Evolutionary conservation across 1,140 invertebrate genomes (phyloP), one percentile per base, ranked within the genome.

Genomic region (Conus betulinus): DNA sequence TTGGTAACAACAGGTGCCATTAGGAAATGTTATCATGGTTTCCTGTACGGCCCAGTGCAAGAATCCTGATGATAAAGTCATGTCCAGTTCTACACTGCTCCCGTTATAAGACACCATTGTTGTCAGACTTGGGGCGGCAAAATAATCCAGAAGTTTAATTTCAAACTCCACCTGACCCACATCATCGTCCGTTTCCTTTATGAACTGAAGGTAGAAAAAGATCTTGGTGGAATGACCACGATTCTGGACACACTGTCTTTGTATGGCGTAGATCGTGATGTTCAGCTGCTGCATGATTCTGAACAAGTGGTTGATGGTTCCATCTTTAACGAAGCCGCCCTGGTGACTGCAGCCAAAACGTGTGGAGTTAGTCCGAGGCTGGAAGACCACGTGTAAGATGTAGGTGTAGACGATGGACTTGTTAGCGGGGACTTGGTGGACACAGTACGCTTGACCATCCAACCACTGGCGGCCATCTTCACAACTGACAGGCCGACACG

Each of bases 401-500:
- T 81, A 81, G 17, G 39, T 23, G 5, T 23, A 53, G 17, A 81
- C 51, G 79, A 23, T 53, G 79, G 39, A 23, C 11, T 7, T 81
- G 79, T 52, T 51, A 1, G 39, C 51, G 52, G 79, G 25, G 1
- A 51, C 2, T 20, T 20, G 0, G 3, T 53, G 27, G 39, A 23
- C 17, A 23, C 79, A 81, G 51, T 81, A 81, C 4, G 79, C 13
- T 20, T 53, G 39, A 53, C 79, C 79, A 23, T 10, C 17, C 10
- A 20, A 5, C 39, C 79, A 53, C 0, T 23, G 5, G 7, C 79
- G 79, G 17, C 79, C 79, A 13, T 23, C 20, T 53, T 81, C 79
- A 55, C 79, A 81, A 53, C 27, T 81, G 79, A 81, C 79, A 15
- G 39, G 39, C 23, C 79, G 79, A 23, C 79, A 81, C 39, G 27